phyloP scores from a whole-genome alignment of 2,113 vertebrate species.

The Oncorhynchus gorbuscha region DNA sequence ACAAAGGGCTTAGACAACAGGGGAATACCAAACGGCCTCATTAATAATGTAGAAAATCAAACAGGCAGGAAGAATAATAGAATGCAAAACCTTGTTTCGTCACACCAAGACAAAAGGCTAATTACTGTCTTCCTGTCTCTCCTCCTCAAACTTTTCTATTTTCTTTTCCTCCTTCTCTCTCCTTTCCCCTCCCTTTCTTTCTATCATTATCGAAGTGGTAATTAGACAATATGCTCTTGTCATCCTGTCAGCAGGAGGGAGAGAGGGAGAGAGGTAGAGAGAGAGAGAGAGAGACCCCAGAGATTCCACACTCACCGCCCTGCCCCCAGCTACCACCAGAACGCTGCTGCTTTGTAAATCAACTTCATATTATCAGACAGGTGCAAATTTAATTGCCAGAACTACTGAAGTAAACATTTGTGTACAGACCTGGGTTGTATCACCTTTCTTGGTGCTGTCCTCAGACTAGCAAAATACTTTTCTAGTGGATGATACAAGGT shows the following conservation, averaged over 20 bases:
- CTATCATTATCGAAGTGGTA: not conserved
- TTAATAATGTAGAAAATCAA: not conserved
- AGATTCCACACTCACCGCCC: not conserved
- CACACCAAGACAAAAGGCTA: not conserved
- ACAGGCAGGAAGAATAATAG: not conserved
- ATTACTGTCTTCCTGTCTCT: not conserved
- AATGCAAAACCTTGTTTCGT: not conserved
- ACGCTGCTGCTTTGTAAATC: constrained; percentile 12
- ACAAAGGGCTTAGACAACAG: no score
- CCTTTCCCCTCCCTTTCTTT: not conserved
- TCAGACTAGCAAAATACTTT: no score
- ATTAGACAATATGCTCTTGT: not conserved
- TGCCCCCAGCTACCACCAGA: not conserved
- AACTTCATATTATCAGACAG: constrained; percentile 30
- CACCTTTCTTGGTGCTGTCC: constrained; percentile 8
- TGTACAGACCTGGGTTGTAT: not conserved
- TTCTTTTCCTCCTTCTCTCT: not conserved
- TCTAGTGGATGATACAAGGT: no score
- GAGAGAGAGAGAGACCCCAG: no score
- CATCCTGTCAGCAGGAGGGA: not conserved
- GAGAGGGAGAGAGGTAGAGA: no score
- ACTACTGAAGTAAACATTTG: constrained; percentile 45
- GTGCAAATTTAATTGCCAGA: constrained; percentile 61
- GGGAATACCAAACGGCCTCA: not conserved
- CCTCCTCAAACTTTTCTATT: constrained; percentile 8